A percentile compares a stretch with the other conserved stretches of the same genome.
Conservation (phyloP, 2,797 vertebrate genomes). For the Ara ararauna region DNA sequence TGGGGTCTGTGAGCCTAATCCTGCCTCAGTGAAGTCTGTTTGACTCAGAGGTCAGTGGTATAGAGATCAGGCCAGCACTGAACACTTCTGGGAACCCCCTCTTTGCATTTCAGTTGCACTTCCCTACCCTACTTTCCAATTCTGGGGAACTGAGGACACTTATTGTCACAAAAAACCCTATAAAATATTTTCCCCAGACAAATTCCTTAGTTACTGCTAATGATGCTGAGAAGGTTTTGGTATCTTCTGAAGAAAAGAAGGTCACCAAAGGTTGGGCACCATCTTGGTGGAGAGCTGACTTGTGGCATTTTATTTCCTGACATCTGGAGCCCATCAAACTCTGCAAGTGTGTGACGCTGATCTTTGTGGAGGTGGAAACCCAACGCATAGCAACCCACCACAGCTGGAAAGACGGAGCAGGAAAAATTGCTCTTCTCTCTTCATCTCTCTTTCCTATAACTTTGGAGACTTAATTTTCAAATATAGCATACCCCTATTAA, state of each 20-base stretch:
- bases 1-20: background rate
- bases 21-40: background rate
- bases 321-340: background rate
- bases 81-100: background rate
- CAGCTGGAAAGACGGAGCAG: background rate
- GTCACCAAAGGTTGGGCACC: background rate
- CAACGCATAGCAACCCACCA: rapidly evolving
- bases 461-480: background rate
- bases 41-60: background rate
- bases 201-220: background rate
- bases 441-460: rapidly evolving
- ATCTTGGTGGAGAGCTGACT: background rate
- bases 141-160: background rate
- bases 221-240: background rate
- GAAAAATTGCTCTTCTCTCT: background rate
- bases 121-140: background rate
- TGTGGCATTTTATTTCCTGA: background rate
- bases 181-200: background rate
- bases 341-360: background rate
- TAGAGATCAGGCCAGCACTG: background rate
- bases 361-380: background rate
- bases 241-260: background rate
- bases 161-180: background rate
- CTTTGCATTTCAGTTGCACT: background rate
- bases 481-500: background rate